Conservation (phyloP, 2,888 invertebrate species). For the Polia nebulosa region DNA sequence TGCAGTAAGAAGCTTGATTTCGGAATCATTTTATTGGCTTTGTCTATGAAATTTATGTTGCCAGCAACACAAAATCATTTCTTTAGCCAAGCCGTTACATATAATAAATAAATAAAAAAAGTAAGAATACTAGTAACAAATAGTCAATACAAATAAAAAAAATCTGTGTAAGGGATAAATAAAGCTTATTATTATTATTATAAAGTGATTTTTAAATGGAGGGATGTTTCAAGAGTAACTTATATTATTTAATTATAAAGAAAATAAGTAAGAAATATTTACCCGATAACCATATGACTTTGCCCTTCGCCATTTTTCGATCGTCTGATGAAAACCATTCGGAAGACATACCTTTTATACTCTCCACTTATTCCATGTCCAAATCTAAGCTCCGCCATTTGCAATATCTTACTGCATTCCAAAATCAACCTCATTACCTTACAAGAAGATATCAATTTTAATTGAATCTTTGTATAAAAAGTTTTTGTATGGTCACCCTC, state of each 20-base stretch:
- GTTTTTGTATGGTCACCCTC: conserved; percentile 39
- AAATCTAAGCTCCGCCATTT: conserved; percentile 7
- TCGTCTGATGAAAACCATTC: conserved; percentile 73
- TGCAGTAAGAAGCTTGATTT: no score
- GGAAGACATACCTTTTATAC: conserved; percentile 68
- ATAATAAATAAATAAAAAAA: no score
- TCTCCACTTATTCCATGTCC: conserved; percentile 11
- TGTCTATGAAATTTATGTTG: no score
- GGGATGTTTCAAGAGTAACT: neutral
- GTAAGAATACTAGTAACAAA: no score
- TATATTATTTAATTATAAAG: neutral
- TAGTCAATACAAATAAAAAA: no score
- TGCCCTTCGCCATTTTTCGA: conserved; percentile 82
- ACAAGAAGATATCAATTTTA: rapidly evolving
- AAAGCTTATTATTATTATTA: no score
- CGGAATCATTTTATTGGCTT: no score
- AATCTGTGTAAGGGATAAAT: no score
- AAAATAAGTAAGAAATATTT: conserved; percentile 52
- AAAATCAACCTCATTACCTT: neutral
- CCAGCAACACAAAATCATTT: no score
- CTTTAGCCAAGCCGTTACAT: no score
- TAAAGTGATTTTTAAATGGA: neutral
- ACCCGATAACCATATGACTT: conserved; percentile 84
- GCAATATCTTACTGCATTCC: neutral
- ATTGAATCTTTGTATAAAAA: neutral